Conservation (phyloP, 2,797 vertebrate genomes). For the Thripadectes ignobilis region DNA sequence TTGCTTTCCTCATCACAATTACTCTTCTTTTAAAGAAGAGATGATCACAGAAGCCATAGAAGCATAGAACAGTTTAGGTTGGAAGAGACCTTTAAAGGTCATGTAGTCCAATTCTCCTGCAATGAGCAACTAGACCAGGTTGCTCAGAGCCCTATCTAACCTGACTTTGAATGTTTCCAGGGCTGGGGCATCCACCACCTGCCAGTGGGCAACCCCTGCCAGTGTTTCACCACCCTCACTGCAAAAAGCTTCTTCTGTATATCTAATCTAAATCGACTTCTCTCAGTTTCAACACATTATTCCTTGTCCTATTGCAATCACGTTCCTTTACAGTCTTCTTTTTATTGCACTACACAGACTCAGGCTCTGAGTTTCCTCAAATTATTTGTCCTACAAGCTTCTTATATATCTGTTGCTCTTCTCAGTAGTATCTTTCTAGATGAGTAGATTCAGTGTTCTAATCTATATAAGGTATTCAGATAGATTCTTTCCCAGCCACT, state of each 20-base stretch:
- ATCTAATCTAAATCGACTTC: not conserved
- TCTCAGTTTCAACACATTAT: not conserved
- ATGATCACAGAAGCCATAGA: not conserved
- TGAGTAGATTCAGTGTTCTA: not conserved
- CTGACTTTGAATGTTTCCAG: not conserved
- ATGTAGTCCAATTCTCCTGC: not conserved
- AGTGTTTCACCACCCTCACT: not conserved
- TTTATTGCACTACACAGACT: not conserved
- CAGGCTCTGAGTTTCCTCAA: not conserved
- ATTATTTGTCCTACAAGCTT: not conserved
- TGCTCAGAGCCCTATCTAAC: not conserved
- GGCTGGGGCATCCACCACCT: not conserved
- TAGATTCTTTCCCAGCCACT: not conserved
- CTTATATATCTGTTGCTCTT: not conserved
- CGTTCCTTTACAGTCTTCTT: not conserved
- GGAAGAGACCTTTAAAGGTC: not conserved
- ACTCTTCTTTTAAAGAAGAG: not conserved
- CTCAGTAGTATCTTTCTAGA: not conserved
- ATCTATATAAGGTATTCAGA: not conserved
- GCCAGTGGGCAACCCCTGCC: not conserved
- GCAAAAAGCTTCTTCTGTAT: not conserved
- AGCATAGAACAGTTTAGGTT: not conserved
- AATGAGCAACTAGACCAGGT: not conserved
- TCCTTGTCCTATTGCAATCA: not conserved
- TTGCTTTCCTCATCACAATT: not conserved